A percentile compares a stretch with the other conserved stretches of the same genome.
Conservation (phyloP, 1,140 invertebrate genomes). For the Campodea augens region DNA sequence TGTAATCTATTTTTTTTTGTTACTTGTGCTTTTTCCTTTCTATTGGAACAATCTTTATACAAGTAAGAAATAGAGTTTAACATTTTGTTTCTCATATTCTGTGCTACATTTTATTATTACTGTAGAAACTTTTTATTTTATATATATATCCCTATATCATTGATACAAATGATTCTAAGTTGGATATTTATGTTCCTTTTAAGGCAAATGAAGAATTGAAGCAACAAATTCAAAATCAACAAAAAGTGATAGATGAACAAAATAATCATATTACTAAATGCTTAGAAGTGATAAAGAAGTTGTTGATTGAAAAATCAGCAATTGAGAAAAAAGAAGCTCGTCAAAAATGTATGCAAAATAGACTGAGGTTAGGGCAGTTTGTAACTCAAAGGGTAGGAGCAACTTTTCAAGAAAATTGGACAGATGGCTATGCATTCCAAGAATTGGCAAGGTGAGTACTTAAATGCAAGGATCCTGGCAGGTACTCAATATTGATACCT, state of each 20-base stretch:
- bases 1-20: slow-evolving; percentile 21
- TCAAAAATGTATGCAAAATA: slow-evolving; percentile 97
- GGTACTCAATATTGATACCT: too few species aligned
- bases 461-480: too few species aligned
- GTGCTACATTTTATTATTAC: neutral
- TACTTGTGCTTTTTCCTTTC: neutral
- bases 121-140: slow-evolving; percentile 4
- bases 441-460: too few species aligned
- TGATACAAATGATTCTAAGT: neutral
- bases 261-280: slow-evolving; percentile 92
- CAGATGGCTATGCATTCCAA: slow-evolving; percentile 97
- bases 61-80: neutral
- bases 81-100: neutral
- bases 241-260: slow-evolving; percentile 89
- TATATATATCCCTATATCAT: neutral
- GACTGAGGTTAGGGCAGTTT: slow-evolving; percentile 92
- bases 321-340: slow-evolving; percentile 94
- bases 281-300: slow-evolving; percentile 88
- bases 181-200: slow-evolving; percentile 11
- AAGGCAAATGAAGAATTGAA: slow-evolving; percentile 81
- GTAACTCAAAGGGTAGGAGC: slow-evolving; percentile 94
- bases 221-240: slow-evolving; percentile 76
- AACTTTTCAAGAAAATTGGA: slow-evolving; percentile 99
- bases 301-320: slow-evolving; percentile 91
- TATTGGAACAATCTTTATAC: neutral